Evolutionary conservation across 92 coral and sea anemone species (phyloP).

Genomic region (Epizoanthus stellaris): DNA sequence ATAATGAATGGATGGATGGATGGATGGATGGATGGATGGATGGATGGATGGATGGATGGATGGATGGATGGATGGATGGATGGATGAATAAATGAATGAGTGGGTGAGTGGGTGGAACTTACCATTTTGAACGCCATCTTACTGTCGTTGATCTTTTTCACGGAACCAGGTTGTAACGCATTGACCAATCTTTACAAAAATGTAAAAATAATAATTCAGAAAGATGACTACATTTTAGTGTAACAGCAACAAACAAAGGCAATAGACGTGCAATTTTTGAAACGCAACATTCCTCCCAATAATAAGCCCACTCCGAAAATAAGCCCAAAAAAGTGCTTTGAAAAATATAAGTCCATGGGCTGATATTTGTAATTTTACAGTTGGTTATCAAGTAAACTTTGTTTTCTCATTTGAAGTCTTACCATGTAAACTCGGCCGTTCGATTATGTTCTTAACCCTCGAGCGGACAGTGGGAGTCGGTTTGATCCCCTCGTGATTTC

Average conservation of each 20-base stretch:
- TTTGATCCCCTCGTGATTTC: no score
- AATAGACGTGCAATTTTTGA: not conserved
- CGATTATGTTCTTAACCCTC: no score
- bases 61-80: not conserved
- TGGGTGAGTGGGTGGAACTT: not conserved
- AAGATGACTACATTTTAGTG: not conserved
- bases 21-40: not conserved
- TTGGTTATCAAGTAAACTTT: no score
- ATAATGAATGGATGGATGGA: not conserved
- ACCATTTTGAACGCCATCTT: constrained; percentile 35
- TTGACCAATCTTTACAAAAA: constrained; percentile 16
- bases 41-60: not conserved
- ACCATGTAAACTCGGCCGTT: no score
- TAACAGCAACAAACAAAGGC: not conserved
- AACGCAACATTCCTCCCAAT: not conserved
- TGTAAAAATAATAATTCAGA: not conserved
- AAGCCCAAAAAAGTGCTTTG: no score
- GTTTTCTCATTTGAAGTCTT: no score
- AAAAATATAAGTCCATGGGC: no score
- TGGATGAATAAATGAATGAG: not conserved
- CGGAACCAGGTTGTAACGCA: constrained; percentile 37
- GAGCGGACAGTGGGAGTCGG: no score
- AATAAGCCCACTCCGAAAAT: no score
- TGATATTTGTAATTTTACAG: no score
- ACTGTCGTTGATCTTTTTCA: not conserved